Evolutionary conservation across 2,113 vertebrate species (phyloP).

Genomic region (Petrocephalus microphthalmus): DNA sequence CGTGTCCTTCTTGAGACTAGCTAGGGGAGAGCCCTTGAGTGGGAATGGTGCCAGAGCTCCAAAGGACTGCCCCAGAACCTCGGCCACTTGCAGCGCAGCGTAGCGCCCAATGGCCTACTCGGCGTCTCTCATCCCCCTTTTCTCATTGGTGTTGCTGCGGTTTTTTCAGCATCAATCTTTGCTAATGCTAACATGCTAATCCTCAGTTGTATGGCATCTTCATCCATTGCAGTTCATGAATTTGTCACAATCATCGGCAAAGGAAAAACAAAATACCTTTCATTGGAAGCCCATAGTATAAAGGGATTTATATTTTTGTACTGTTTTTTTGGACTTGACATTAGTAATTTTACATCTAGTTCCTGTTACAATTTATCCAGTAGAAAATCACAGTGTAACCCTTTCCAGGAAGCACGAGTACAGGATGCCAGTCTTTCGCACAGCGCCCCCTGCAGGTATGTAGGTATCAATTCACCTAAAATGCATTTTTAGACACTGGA

Average conservation of each 20-base stretch:
- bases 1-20: neutral
- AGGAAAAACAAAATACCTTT: neutral
- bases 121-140: neutral
- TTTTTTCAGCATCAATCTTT: neutral
- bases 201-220: neutral
- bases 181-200: neutral
- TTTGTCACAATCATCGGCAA: neutral
- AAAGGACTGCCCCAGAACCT: neutral
- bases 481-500: neutral
- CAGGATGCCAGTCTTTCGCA: neutral
- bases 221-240: neutral
- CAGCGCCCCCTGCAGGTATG: neutral
- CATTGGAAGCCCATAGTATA: neutral
- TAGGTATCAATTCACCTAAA: neutral
- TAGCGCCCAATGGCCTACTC: neutral
- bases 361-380: neutral
- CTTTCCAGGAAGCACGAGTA: neutral
- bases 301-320: neutral
- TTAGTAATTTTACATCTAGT: neutral
- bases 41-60: neutral
- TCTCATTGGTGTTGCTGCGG: neutral
- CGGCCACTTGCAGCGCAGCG: neutral
- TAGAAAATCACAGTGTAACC: neutral
- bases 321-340: neutral
- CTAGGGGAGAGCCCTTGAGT: neutral